phyloP scores from a whole-genome alignment of 2,888 invertebrate species.

The Amphimallon solstitiale region DNA sequence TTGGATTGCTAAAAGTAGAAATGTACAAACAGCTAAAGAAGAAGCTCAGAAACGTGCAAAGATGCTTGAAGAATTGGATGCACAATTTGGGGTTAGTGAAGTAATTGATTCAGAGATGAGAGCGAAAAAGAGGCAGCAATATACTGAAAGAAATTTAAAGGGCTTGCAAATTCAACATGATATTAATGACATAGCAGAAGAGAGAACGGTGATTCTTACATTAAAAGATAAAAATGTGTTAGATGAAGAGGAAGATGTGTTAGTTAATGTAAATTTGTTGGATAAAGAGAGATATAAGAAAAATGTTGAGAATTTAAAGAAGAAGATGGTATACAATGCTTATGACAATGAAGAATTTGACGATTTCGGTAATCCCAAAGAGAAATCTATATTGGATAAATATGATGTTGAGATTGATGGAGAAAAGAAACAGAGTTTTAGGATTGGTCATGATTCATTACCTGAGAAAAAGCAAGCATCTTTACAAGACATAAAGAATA shows the following conservation, averaged over 20 bases:
- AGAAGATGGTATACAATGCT: slow-evolving; percentile 86
- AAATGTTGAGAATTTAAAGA: slow-evolving; percentile 76
- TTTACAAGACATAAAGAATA: slow-evolving; percentile 67
- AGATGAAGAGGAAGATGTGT: slow-evolving; percentile 85
- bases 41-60: slow-evolving; percentile 91
- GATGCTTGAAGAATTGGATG: slow-evolving; percentile 93
- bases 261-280: slow-evolving; percentile 90
- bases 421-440: slow-evolving; percentile 75
- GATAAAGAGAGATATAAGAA: slow-evolving; percentile 79
- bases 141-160: slow-evolving; percentile 76
- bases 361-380: slow-evolving; percentile 72
- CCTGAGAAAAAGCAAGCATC: slow-evolving; percentile 66
- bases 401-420: slow-evolving; percentile 95
- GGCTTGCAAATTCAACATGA: slow-evolving; percentile 91
- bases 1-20: slow-evolving; percentile 88
- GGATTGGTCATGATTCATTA: slow-evolving; percentile 76
- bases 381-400: slow-evolving; percentile 82
- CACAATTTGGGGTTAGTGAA: slow-evolving; percentile 89
- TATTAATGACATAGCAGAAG: slow-evolving; percentile 75
- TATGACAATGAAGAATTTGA: slow-evolving; percentile 82
- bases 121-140: slow-evolving; percentile 69
- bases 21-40: slow-evolving; percentile 79
- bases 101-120: slow-evolving; percentile 82
- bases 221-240: slow-evolving; percentile 92
- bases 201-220: slow-evolving; percentile 87